phyloP scores from a whole-genome alignment of 2,113 vertebrate species.

The Upupa epops region DNA sequence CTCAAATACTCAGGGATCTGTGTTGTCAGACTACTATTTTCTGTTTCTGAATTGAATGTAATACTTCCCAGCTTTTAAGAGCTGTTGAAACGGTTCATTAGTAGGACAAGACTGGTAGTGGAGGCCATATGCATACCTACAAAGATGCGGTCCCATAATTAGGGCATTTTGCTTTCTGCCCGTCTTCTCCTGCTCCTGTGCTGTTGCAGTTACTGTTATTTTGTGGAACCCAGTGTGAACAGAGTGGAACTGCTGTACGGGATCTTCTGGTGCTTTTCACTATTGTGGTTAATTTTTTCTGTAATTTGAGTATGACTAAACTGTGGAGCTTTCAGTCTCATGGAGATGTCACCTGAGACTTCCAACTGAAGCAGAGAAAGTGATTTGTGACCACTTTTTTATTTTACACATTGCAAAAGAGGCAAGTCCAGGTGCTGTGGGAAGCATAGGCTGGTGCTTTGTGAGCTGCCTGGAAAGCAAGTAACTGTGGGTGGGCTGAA shows the following conservation, averaged over 20 bases:
- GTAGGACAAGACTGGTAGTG: not conserved
- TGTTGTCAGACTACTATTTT: not conserved
- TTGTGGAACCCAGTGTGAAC: not conserved
- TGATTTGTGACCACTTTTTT: not conserved
- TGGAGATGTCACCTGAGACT: not conserved
- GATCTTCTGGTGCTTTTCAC: not conserved
- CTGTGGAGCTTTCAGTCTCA: not conserved
- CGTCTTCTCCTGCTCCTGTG: not conserved
- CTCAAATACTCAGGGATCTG: not conserved
- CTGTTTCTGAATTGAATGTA: not conserved
- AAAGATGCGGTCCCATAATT: not conserved
- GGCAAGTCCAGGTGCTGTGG: not conserved
- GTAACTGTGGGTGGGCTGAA: not conserved
- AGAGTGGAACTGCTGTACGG: not conserved
- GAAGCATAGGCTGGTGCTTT: not conserved
- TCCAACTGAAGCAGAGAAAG: not conserved
- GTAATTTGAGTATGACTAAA: not conserved
- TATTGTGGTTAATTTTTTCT: not conserved
- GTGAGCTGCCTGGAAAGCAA: slow-evolving; percentile 18
- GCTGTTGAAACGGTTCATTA: not conserved
- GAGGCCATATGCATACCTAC: not conserved
- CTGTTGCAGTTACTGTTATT: not conserved
- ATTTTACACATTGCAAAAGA: not conserved
- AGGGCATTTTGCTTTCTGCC: not conserved
- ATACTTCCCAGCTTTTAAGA: not conserved